These are phyloP conservation scores for Corythornis leucogaster DNA, from an alignment of 2,797 vertebrate species.

Conservation along the genomic window DNA sequence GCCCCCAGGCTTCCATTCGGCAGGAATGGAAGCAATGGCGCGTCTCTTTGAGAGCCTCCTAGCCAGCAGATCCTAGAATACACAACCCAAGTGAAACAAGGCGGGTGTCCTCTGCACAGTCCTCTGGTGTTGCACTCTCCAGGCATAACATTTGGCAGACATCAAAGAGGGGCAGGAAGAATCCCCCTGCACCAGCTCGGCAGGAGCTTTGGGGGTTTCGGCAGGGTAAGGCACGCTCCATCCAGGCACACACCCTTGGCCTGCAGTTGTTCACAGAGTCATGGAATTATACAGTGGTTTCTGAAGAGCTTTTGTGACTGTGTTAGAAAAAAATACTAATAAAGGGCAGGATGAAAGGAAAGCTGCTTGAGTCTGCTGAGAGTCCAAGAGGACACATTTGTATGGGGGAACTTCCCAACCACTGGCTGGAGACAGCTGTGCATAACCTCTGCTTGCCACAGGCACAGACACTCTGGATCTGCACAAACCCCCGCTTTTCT, in stretches of 20 bases:
- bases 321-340: background rate
- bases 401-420: rapidly evolving
- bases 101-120: background rate
- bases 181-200: background rate
- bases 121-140: background rate
- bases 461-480: background rate
- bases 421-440: background rate
- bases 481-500: background rate
- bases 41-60: background rate
- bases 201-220: background rate
- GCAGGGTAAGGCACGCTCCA: background rate
- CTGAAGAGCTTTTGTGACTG: background rate
- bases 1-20: background rate
- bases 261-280: background rate
- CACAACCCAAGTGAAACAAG: background rate
- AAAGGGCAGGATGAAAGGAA: background rate
- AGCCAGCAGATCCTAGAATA: background rate
- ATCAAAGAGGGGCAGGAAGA: background rate
- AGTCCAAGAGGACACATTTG: background rate
- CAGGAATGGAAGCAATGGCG: background rate
- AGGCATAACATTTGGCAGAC: background rate
- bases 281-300: background rate
- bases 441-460: rapidly evolving
- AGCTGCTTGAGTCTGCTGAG: background rate
- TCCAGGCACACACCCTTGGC: background rate